Percentiles rank a stretch among this genome's conserved stretches.
Evolutionary conservation across 2,797 vertebrate species (phyloP).

Genomic region (Tangara arthus): DNA sequence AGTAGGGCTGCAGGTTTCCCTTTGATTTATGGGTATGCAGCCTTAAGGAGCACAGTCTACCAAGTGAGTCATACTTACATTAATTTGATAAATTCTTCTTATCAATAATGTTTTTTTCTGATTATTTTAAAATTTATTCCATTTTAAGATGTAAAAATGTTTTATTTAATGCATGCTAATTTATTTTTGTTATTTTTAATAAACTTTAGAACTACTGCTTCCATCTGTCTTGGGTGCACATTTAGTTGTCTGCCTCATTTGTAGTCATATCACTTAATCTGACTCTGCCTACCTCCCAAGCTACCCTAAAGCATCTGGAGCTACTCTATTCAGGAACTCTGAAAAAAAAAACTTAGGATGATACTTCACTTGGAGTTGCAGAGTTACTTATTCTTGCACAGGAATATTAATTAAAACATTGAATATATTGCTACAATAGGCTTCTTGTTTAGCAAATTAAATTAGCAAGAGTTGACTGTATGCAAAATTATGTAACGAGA

Average conservation of each 20-base stretch:
- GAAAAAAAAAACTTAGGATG: neutral
- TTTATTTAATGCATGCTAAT: neutral
- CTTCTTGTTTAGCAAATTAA: neutral
- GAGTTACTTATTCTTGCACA: neutral
- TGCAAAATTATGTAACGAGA: neutral
- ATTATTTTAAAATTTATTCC: neutral
- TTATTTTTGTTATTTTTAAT: neutral
- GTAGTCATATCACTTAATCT: neutral
- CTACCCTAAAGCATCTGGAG: neutral
- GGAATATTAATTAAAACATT: neutral
- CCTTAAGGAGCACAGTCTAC: neutral
- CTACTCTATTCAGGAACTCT: neutral
- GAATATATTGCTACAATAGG: neutral
- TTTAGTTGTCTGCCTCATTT: neutral
- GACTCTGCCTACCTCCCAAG: neutral
- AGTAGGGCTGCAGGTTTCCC: neutral
- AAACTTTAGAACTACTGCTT: neutral
- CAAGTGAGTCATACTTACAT: neutral
- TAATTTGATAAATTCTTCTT: neutral
- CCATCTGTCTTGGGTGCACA: neutral
- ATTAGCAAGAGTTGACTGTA: neutral
- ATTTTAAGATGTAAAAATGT: neutral
- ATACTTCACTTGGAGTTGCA: neutral
- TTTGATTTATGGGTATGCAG: neutral
- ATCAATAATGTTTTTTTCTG: accelerated